Evolutionary conservation across 2,113 vertebrate species (phyloP), one percentile per base, ranked within the genome.

Genomic region (Pseudopodoces humilis): DNA sequence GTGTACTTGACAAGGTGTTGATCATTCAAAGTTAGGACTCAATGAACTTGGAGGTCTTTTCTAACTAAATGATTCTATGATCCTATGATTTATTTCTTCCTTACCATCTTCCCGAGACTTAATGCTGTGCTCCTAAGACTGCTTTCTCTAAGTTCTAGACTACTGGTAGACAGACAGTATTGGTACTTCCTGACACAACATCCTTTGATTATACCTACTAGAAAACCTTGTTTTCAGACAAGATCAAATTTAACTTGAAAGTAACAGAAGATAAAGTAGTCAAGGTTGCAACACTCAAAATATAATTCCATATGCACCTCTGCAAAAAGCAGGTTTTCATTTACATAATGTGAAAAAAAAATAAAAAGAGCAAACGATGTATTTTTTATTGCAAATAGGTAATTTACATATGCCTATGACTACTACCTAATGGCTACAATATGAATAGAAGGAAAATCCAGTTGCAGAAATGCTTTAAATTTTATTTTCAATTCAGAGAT

Each of bases 101-200:
- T 53, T 31, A 6, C 1, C 1, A 5, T 25, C 43, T 83, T n/a
- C 53, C n/a, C 46, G 1, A 1, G 7, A 25, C 24, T 43, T 63
- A 68, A 35, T 21, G 10, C 1, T 47, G 8, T 47, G 11, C 2
- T 49, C 2, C 41, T n/a, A 41, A 25, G n/a, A 41, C 9, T 24
- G 1, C 65, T 70, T 93, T 43, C 23, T 60, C 37, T 17, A 16
- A 67, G 8, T 4, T 89, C 47, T 63, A 37, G 39, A 31, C 44
- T 68, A 7, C 9, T 13, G 10, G 7, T 59, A 43, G 21, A 58
- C 13, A 67, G 35, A 58, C 3, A 50, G 52, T 43, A 31, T 9
- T 37, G 14, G 3, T 37, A 17, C 28, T 62, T 69, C 28, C 72
- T 67, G 15, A 58, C 11, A 13, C 28, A 4, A 3, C 2, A 39